phyloP scores from a whole-genome alignment of 2,888 invertebrate species.

The Rhorus exstirpatorius region DNA sequence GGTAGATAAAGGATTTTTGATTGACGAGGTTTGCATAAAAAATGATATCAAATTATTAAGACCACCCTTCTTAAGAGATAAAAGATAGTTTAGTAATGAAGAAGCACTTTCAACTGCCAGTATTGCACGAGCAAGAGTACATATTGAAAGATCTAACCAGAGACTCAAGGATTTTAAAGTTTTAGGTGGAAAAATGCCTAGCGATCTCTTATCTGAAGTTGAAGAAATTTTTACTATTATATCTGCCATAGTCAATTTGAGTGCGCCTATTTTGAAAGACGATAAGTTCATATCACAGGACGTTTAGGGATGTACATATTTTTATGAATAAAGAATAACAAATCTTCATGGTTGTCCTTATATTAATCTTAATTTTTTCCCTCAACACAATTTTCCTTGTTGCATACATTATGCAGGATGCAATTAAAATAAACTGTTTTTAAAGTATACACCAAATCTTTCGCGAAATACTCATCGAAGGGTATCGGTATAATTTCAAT shows the following conservation, averaged over 20 bases:
- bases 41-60: constrained; percentile 10
- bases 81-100: constrained; percentile 37
- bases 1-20: constrained; percentile 74
- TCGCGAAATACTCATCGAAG: constrained; percentile 52
- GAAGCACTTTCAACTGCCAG: constrained; percentile 27
- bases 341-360: not conserved
- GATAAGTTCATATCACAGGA: too few species aligned
- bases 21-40: constrained; percentile 69
- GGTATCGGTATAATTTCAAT: constrained; percentile 45
- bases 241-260: constrained; percentile 62
- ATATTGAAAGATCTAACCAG: constrained; percentile 67
- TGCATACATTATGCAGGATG: constrained; percentile 61
- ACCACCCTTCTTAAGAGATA: constrained; percentile 23
- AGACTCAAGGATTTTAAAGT: constrained; percentile 56
- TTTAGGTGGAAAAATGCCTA: constrained; percentile 54
- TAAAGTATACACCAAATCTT: constrained; percentile 46
- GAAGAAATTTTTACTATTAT: constrained; percentile 65
- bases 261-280: constrained; percentile 28
- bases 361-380: not conserved
- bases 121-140: constrained; percentile 52
- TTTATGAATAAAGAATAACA: too few species aligned
- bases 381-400: too few species aligned
- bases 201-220: constrained; percentile 44
- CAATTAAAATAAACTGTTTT: constrained; percentile 65
- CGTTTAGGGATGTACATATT: too few species aligned